phyloP scores from a whole-genome alignment of 2,113 vertebrate genomes.

The Turnix velox region DNA sequence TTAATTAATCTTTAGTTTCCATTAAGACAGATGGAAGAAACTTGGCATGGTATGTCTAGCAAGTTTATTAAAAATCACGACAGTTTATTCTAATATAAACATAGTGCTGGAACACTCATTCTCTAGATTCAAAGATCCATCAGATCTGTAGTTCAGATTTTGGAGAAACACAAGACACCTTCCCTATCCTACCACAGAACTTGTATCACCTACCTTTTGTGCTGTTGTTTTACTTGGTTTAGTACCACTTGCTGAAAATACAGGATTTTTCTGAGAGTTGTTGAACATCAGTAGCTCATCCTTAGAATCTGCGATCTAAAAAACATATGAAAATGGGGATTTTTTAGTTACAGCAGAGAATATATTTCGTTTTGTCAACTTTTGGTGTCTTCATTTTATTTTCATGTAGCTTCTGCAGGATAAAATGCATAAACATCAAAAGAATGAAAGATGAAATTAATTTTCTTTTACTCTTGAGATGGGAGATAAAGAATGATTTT shows the following conservation, averaged over 20 bases:
- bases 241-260: slow-evolving; percentile 53
- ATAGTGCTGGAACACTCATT: background rate
- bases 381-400: background rate
- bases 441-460: background rate
- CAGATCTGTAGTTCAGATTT: background rate
- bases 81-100: background rate
- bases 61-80: background rate
- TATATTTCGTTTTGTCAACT: background rate
- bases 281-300: slow-evolving; percentile 80
- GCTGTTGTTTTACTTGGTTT: slow-evolving; percentile 60
- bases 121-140: background rate
- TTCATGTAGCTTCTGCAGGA: background rate
- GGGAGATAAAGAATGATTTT: background rate
- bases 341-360: background rate
- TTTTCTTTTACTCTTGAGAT: background rate
- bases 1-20: background rate
- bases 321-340: background rate
- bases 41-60: background rate
- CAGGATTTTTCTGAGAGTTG: slow-evolving; percentile 65
- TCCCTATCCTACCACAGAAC: background rate
- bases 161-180: background rate
- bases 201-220: slow-evolving; percentile 67
- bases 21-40: background rate
- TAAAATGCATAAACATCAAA: background rate
- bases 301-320: slow-evolving; percentile 83